Evolutionary conservation across 2,113 vertebrate species (phyloP).

Genomic region (Saguinus midas): DNA sequence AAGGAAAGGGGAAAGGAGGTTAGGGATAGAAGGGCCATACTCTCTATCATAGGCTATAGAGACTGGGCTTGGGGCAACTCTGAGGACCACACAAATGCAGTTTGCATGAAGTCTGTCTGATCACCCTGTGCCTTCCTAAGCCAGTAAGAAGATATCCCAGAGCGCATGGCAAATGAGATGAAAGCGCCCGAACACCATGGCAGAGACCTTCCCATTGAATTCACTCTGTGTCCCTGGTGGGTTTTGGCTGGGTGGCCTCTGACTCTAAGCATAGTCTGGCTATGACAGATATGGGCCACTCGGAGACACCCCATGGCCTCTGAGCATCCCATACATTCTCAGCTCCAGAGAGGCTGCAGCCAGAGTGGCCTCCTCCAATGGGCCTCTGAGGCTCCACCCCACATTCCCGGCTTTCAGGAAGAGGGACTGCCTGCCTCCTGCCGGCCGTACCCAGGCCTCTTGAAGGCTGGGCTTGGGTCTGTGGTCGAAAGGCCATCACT

Average conservation of each 20-base stretch:
- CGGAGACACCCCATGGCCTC: neutral
- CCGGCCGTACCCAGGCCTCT: rapidly evolving
- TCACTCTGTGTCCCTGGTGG: neutral
- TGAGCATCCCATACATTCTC: neutral
- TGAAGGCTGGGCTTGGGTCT: rapidly evolving
- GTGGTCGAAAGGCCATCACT: rapidly evolving
- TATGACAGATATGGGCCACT: neutral
- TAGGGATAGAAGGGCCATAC: rapidly evolving
- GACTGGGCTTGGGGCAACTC: neutral
- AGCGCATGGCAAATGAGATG: neutral
- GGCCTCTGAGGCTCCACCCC: neutral
- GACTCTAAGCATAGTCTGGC: neutral
- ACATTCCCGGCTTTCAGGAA: neutral
- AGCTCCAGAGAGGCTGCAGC: no score
- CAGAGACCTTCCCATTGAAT: neutral
- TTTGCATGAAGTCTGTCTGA: neutral
- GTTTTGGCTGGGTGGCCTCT: neutral
- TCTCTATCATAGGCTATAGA: neutral
- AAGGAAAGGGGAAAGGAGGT: neutral
- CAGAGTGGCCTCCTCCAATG: neutral
- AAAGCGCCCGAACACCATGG: neutral
- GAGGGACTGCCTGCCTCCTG: neutral
- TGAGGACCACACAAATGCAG: rapidly evolving
- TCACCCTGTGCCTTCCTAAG: neutral
- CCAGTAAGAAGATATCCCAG: neutral